Conservation (phyloP, 2,113 vertebrate genomes). For the Eidolon helvum region DNA sequence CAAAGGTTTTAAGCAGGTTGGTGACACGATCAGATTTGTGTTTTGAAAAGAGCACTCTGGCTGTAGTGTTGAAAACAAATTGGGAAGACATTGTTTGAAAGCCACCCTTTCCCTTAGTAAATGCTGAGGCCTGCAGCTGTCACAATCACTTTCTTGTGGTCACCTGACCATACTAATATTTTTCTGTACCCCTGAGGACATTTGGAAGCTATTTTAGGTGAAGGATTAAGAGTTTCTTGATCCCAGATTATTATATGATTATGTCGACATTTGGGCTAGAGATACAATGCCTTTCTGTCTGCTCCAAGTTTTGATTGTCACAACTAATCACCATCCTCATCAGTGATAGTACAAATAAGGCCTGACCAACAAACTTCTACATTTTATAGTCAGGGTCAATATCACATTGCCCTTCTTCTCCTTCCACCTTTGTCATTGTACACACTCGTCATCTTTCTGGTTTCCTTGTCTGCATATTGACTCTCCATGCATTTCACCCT, state of each 20-base stretch:
- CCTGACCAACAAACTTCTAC: background rate
- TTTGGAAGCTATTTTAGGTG: constrained; percentile 66
- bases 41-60: constrained; percentile 64
- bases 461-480: background rate
- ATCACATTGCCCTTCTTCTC: background rate
- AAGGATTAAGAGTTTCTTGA: constrained; percentile 65
- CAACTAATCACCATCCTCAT: background rate
- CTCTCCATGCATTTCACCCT: background rate
- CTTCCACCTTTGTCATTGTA: background rate
- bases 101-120: constrained; percentile 43
- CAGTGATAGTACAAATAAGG: background rate
- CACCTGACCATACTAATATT: constrained; percentile 48
- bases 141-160: constrained; percentile 45
- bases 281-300: constrained; percentile 42
- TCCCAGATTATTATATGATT: constrained; percentile 51
- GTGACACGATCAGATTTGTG: constrained; percentile 64
- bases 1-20: constrained; percentile 56
- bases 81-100: constrained; percentile 59
- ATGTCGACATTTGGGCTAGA: constrained; percentile 34
- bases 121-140: constrained; percentile 37
- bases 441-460: background rate
- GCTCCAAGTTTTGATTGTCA: constrained; percentile 31
- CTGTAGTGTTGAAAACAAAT: constrained; percentile 59
- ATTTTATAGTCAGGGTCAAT: background rate
- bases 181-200: constrained; percentile 49